phyloP scores from a whole-genome alignment of 2,113 vertebrate genomes.

The Eretmodus cyanostictus region DNA sequence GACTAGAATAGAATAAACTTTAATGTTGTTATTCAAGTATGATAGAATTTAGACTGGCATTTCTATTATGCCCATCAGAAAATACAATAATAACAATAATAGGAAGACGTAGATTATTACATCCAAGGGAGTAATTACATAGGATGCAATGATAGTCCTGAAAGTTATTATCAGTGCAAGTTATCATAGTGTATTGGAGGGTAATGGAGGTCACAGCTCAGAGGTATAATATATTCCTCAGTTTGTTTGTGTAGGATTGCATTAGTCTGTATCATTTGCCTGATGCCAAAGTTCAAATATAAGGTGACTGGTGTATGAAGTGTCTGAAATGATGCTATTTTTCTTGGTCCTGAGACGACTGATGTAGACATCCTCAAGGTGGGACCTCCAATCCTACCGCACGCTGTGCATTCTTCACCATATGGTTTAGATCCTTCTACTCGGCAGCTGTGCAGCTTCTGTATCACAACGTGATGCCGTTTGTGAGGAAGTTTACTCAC shows the following conservation, averaged over 20 bases:
- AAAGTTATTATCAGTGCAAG: neutral
- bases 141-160: neutral
- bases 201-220: neutral
- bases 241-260: neutral
- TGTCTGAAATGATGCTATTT: neutral
- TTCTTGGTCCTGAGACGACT: neutral
- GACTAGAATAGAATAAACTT: neutral
- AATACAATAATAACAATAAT: neutral
- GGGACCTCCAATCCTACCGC: neutral
- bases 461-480: neutral
- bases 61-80: neutral
- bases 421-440: neutral
- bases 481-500: neutral
- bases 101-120: neutral
- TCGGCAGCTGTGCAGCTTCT: neutral
- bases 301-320: neutral
- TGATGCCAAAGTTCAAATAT: neutral
- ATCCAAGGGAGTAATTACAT: neutral
- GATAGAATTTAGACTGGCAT: neutral
- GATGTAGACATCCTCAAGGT: neutral
- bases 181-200: neutral
- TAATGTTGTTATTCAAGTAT: neutral
- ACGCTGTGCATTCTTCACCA: neutral
- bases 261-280: neutral
- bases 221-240: neutral